Percentiles rank a stretch among this genome's conserved stretches.
phyloP scores from a whole-genome alignment of 2,113 vertebrate species.

The Xyrauchen texanus region DNA sequence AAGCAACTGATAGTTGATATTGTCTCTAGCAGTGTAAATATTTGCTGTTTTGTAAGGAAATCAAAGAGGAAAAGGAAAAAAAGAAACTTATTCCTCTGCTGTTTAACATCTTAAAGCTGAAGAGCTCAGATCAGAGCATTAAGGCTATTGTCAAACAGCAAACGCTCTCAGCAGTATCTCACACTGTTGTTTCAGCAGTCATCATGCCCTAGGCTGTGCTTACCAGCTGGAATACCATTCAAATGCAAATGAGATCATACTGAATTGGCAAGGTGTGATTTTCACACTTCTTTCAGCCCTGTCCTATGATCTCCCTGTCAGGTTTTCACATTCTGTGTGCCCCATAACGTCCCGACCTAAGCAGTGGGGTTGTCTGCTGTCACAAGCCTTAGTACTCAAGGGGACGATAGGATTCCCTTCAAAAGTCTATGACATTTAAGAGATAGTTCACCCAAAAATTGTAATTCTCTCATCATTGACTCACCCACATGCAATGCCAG shows the following conservation, averaged over 20 bases:
- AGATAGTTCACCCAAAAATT: too few species aligned
- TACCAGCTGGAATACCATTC: slow-evolving; percentile 38
- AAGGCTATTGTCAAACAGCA: slow-evolving; percentile 38
- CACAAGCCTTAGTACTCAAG: too few species aligned
- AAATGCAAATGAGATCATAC: slow-evolving; percentile 42
- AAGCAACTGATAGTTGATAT: slow-evolving; percentile 41
- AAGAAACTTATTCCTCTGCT: slow-evolving; percentile 8
- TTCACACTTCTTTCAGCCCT: slow-evolving; percentile 19
- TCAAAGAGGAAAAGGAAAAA: slow-evolving; percentile 3
- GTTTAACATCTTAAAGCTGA: slow-evolving; percentile 23
- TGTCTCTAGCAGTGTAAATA: slow-evolving; percentile 10
- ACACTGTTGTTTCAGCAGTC: slow-evolving; percentile 33
- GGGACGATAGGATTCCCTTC: too few species aligned
- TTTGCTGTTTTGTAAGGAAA: background rate
- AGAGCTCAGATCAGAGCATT: slow-evolving; percentile 37
- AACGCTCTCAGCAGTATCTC: slow-evolving; percentile 38
- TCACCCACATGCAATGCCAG: too few species aligned
- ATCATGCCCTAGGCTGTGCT: slow-evolving; percentile 28
- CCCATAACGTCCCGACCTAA: background rate
- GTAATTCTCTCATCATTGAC: too few species aligned
- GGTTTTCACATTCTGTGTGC: background rate
- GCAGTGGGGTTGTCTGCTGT: background rate
- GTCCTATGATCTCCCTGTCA: slow-evolving; percentile 6
- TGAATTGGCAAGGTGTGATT: slow-evolving; percentile 35
- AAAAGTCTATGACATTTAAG: too few species aligned